Conservation (phyloP, 2,888 invertebrate species). For the Melitaea athalia region DNA sequence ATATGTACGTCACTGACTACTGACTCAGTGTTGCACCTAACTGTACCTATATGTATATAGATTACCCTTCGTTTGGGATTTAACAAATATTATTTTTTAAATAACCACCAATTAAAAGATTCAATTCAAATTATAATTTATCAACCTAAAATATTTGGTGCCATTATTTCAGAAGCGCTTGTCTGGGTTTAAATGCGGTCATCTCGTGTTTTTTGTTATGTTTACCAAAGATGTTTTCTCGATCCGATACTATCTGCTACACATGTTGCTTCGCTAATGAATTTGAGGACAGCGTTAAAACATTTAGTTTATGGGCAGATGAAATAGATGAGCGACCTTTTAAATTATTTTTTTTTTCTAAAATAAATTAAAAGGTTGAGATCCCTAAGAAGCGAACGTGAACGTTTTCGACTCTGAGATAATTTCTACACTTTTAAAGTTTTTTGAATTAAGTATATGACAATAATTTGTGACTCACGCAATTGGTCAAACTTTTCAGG, state of each 20-base stretch:
- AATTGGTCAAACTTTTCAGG: no score
- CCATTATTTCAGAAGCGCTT: neutral
- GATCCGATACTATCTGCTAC: conserved; percentile 67
- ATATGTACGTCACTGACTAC: no score
- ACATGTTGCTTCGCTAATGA: conserved; percentile 75
- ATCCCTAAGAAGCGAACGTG: neutral
- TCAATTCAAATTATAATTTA: neutral
- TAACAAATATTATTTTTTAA: neutral
- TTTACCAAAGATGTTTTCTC: conserved; percentile 55
- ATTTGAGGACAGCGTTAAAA: conserved; percentile 58
- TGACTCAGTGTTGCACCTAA: no score
- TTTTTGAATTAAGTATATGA: no score
- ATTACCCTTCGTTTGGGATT: neutral
- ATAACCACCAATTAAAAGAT: neutral
- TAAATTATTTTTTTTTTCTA: neutral
- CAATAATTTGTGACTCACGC: no score
- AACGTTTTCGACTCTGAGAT: no score
- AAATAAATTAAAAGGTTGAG: neutral
- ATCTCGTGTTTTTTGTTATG: conserved; percentile 33
- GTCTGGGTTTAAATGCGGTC: conserved; percentile 24
- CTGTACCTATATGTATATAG: no score
- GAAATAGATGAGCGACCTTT: conserved; percentile 17
- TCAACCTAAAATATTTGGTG: neutral
- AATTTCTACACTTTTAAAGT: no score
- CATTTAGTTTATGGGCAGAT: conserved; percentile 34